These are phyloP conservation scores for Naja naja DNA, from an alignment of 2,113 vertebrate species.

Conservation along the genomic window DNA sequence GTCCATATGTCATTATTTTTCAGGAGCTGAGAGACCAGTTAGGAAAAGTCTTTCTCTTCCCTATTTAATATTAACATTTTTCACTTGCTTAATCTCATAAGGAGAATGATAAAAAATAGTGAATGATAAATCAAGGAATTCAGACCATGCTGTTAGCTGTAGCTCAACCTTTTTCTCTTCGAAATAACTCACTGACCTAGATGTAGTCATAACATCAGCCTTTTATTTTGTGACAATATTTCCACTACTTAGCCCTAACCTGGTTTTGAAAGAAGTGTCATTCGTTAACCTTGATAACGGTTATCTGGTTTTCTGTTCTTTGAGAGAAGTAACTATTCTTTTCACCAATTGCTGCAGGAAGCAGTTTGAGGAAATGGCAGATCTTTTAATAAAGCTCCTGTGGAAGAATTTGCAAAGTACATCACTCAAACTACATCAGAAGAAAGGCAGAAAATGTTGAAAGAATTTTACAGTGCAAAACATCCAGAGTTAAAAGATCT, in stretches of 20 bases:
- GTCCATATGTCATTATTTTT: background rate
- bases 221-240: background rate
- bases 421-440: constrained; percentile 75
- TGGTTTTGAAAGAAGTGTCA: background rate
- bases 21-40: background rate
- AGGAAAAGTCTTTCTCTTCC: background rate
- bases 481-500: constrained; percentile 71
- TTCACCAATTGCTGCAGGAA: constrained; percentile 71
- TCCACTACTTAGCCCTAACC: background rate
- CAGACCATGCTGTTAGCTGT: background rate
- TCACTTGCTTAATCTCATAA: background rate
- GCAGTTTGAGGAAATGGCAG: constrained; percentile 87
- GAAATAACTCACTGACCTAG: background rate
- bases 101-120: background rate
- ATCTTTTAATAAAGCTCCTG: constrained; percentile 70
- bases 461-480: constrained; percentile 76
- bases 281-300: background rate
- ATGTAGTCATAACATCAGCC: background rate
- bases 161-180: background rate
- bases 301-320: background rate
- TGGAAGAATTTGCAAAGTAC: constrained; percentile 74
- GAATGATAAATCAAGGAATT: background rate
- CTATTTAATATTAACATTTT: background rate
- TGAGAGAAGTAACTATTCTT: constrained; percentile 44
- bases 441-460: constrained; percentile 77